Percentiles rank a stretch among this genome's conserved stretches.
These are phyloP conservation scores for Polietes domitor DNA, from an alignment of 2,888 invertebrate genomes.

Conservation along the genomic window DNA sequence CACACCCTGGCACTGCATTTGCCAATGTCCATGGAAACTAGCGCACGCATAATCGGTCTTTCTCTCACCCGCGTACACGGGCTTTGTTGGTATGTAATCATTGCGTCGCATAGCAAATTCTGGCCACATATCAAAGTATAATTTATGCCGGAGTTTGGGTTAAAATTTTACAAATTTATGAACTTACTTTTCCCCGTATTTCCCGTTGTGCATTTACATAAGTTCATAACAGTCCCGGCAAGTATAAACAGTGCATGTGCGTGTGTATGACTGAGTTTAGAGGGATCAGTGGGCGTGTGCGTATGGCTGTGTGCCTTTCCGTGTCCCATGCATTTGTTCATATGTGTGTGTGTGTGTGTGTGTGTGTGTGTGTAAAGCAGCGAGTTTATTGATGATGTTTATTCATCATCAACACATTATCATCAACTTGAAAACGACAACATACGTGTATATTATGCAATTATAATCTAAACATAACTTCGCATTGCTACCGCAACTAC, in stretches of 20 bases:
- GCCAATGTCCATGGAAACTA: not conserved
- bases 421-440: slow-evolving; percentile 63
- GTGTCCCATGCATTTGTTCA: too few relatives aligned
- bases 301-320: not conserved
- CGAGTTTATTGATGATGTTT: slow-evolving; percentile 53
- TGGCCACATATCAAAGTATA: slow-evolving; percentile 49
- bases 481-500: slow-evolving; percentile 19
- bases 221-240: not conserved
- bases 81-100: slow-evolving; percentile 25
- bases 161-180: slow-evolving; percentile 11
- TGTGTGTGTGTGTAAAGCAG: slow-evolving; percentile 4
- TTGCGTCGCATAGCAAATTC: slow-evolving; percentile 42
- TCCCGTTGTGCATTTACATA: slow-evolving; percentile 6
- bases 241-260: not conserved
- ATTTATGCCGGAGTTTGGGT: slow-evolving; percentile 15
- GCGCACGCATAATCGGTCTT: slow-evolving; percentile 22
- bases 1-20: not conserved
- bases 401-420: slow-evolving; percentile 66
- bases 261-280: slow-evolving; percentile 8
- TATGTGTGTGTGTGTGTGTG: not conserved
- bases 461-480: slow-evolving; percentile 64
- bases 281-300: slow-evolving; percentile 12
- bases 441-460: slow-evolving; percentile 66
- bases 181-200: not conserved
- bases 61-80: slow-evolving; percentile 2